Percentiles rank a stretch among this genome's conserved stretches.
phyloP scores from a whole-genome alignment of 2,888 invertebrate genomes.

The Rambutsinella grinnellia region DNA sequence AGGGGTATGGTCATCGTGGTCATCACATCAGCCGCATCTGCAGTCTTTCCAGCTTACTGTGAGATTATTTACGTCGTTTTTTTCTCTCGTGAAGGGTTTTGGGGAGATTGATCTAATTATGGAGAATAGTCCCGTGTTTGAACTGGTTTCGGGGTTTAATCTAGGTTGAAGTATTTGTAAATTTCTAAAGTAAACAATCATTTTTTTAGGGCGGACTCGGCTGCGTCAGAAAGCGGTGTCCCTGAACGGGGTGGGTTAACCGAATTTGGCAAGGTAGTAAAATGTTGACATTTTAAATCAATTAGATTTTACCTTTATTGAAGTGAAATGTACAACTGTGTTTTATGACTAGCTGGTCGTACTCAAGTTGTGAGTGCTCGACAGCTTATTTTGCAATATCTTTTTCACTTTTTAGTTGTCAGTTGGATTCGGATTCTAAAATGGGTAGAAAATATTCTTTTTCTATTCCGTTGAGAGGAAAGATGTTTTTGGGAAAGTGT shows the following conservation, averaged over 20 bases:
- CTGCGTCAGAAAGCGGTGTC: constrained; percentile 78
- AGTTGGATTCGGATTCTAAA: too few species aligned
- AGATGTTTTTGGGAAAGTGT: constrained; percentile 1
- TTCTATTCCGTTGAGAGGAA: not conserved
- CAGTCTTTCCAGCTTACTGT: not conserved
- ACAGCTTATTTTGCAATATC: too few species aligned
- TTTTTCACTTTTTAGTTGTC: too few species aligned
- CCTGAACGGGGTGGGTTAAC: constrained; percentile 44
- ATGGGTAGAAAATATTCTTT: not conserved
- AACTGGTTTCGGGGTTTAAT: too few species aligned
- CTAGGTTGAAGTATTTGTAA: not conserved
- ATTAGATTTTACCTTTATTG: too few species aligned
- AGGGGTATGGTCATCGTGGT: constrained; percentile 33
- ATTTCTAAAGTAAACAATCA: not conserved
- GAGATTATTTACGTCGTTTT: too few species aligned
- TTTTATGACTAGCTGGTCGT: too few species aligned
- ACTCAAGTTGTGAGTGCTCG: too few species aligned
- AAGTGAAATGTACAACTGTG: too few species aligned
- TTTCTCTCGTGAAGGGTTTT: too few species aligned
- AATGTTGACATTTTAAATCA: not conserved
- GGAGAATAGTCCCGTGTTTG: too few species aligned
- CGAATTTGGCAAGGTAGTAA: constrained; percentile 34
- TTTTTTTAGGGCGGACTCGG: constrained; percentile 72
- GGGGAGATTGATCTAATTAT: too few species aligned
- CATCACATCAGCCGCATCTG: not conserved